Conservation (phyloP, 2,797 vertebrate genomes). For the Euphonia xanthogaster region DNA sequence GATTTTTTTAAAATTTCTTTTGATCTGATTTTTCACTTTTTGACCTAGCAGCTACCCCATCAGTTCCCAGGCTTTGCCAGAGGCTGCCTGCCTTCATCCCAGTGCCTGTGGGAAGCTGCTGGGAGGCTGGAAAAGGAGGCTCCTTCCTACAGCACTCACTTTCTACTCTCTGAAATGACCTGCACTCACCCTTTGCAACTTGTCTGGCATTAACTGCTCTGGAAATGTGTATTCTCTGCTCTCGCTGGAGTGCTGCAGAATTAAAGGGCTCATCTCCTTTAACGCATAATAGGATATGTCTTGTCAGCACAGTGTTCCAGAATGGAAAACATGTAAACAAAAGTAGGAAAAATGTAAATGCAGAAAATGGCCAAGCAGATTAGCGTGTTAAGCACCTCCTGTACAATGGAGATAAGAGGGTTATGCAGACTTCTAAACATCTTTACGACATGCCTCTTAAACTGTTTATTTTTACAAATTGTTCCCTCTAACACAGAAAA, state of each 20-base stretch:
- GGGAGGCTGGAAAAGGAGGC: not conserved
- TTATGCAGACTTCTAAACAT: slow-evolving; percentile 46
- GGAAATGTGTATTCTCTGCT: slow-evolving; percentile 15
- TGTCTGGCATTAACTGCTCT: not conserved
- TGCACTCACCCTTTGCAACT: not conserved
- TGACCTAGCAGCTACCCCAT: not conserved
- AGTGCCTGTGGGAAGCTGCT: not conserved
- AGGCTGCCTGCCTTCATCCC: not conserved
- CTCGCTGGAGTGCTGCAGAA: slow-evolving; percentile 17
- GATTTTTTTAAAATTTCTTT: not conserved
- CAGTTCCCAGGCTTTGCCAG: not conserved
- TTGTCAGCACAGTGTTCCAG: slow-evolving; percentile 51
- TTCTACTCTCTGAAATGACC: not conserved
- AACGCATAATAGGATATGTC: slow-evolving; percentile 54
- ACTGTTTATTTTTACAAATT: slow-evolving; percentile 59
- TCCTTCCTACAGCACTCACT: not conserved
- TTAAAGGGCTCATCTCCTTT: slow-evolving; percentile 58
- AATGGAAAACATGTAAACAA: slow-evolving; percentile 67
- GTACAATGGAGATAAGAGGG: slow-evolving; percentile 59
- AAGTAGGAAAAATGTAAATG: slow-evolving; percentile 62
- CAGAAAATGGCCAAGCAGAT: slow-evolving; percentile 64
- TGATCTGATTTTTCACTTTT: not conserved
- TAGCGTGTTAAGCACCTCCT: slow-evolving; percentile 67
- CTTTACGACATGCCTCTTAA: slow-evolving; percentile 48
- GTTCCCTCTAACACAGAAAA: slow-evolving; percentile 16